Base-by-base conservation (phyloP, 2,888 invertebrate species). In the Lingula anatina region DNA sequence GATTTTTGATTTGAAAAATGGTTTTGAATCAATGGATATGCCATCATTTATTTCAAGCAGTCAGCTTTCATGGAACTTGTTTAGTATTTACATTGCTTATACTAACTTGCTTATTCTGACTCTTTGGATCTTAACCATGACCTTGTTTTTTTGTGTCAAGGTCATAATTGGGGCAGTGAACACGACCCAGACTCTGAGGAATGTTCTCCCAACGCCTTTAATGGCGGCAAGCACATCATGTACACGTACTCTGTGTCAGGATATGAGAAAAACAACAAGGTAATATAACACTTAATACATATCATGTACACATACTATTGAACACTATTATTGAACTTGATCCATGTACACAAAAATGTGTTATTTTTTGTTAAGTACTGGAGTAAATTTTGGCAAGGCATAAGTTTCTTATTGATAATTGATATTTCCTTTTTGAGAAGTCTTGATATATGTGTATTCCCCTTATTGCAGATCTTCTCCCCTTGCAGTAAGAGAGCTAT, bases 151-250 rank as follows among this genome's bases (percentile, higher is more conserved):
- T n/a, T n/a, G n/a, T n/a, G n/a, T n/a, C n/a, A n/a, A 79, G 96
- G 95, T 2, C 96, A 96, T 78, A 96, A 95, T 80, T 95, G 94
- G 93, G 95, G 96, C 50, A 92, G 93, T 3, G 94, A 94, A 75
- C 96, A 96, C 76, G 96, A 97, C 81, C 93, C 95, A 2, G 93
- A 94, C 75, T 90, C 91, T 65, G 87, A 88, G 2, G 93, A 94
- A 80, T 97, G 96, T 77, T 91, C 92, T 60, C 96, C 96, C 1
- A 88, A 89, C 70, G 90, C 93, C 59, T 89, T 88, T 67, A 89
- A 91, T 78, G 94, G 93, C 20, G 96, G 96, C 36, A 91, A 93
- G 51, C 96, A 89, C 76, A 50, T 69, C 56, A 70, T 70, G 69
- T 70, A 66, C 42, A 64, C 69, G 0, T 68, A 66, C 53, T 67